Conservation (phyloP, 1,140 invertebrate genomes). For the Ceratoteleas bidentatus region DNA sequence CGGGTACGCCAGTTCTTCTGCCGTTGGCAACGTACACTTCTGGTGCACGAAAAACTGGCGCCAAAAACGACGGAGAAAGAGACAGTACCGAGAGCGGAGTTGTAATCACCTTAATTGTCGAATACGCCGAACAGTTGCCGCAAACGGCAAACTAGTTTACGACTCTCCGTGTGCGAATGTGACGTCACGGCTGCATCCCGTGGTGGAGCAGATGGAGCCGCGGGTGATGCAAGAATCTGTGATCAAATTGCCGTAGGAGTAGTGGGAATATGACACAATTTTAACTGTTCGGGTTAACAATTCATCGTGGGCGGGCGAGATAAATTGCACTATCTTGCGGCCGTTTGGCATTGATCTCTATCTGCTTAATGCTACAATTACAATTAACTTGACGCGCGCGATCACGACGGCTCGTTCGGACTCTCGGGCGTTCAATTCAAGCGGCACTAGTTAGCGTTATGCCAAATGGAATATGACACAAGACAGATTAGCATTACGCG, state of each 20-base stretch:
- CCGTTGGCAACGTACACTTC: too few relatives aligned
- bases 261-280: constrained; percentile 63
- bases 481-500: constrained; percentile 41
- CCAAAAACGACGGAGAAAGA: too few relatives aligned
- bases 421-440: constrained; percentile 51
- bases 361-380: constrained; percentile 61
- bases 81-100: too few relatives aligned
- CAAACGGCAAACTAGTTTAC: too few relatives aligned
- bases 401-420: constrained; percentile 13
- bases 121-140: too few relatives aligned
- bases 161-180: constrained; percentile 3
- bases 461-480: constrained; percentile 56
- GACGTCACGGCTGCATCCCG: constrained; percentile 35
- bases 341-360: constrained; percentile 65
- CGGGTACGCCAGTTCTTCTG: too few relatives aligned
- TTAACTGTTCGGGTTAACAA: constrained; percentile 58
- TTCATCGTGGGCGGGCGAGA: constrained; percentile 55
- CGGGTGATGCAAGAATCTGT: constrained; percentile 39
- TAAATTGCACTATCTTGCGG: constrained; percentile 58
- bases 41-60: too few relatives aligned
- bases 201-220: constrained; percentile 9
- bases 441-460: constrained; percentile 48
- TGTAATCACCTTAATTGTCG: too few relatives aligned
- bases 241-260: constrained; percentile 50
- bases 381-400: constrained; percentile 30